A percentile compares a stretch with the other conserved stretches of the same genome.
These are phyloP conservation scores for Cotesia typhae DNA, from an alignment of 1,140 invertebrate species.

Conservation along the genomic window DNA sequence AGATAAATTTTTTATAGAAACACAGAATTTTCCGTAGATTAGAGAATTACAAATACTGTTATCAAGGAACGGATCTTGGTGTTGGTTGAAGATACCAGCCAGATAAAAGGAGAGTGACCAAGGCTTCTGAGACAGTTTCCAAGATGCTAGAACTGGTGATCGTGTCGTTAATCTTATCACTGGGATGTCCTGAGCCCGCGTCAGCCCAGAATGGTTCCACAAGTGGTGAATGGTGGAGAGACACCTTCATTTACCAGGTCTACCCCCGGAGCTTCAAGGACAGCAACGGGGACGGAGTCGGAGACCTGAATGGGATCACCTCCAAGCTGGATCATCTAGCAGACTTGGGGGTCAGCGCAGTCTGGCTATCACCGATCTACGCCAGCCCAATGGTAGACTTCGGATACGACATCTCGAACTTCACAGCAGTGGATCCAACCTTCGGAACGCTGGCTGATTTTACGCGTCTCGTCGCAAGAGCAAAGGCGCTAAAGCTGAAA, in stretches of 20 bases:
- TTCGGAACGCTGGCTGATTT: conserved; percentile 69
- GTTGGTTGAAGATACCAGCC: too few species aligned
- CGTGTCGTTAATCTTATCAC: too few species aligned
- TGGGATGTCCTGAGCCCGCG: too few species aligned
- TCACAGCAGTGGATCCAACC: conserved; percentile 61
- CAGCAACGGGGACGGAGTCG: conserved; percentile 77
- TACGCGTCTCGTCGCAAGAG: conserved; percentile 55
- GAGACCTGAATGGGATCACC: conserved; percentile 71
- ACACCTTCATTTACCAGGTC: conserved; percentile 79
- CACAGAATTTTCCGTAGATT: too few species aligned
- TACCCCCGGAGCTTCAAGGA: conserved; percentile 79
- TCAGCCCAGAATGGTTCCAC: too few species aligned
- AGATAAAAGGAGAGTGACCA: too few species aligned
- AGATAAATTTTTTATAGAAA: too few species aligned
- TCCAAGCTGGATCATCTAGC: conserved; percentile 50
- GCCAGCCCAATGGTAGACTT: conserved; percentile 66
- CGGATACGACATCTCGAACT: conserved; percentile 66
- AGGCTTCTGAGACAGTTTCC: too few species aligned
- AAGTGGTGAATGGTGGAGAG: conserved; percentile 74
- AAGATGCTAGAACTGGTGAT: too few species aligned
- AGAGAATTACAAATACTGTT: too few species aligned
- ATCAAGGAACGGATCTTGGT: too few species aligned
- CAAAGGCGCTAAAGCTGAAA: conserved; percentile 63
- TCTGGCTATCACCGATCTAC: conserved; percentile 69
- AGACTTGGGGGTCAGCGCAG: conserved; percentile 57